Conservation (phyloP, 2,113 vertebrate genomes). For the Eira barbara region DNA sequence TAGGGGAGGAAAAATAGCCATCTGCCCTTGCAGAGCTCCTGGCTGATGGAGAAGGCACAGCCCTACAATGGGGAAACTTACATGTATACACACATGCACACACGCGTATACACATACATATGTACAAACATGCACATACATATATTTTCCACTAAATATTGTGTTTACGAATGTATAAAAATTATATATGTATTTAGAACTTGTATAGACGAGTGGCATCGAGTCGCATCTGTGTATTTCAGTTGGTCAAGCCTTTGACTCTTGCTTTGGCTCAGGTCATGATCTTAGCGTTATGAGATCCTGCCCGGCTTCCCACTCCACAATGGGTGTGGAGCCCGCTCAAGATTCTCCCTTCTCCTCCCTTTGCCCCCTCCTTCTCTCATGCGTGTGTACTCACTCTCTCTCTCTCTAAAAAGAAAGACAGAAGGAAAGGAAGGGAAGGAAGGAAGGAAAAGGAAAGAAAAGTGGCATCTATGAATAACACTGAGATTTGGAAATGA, state of each 20-base stretch:
- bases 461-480: not conserved
- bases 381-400: not conserved
- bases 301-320: not conserved
- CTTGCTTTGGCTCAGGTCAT: not conserved
- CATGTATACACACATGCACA: accelerated
- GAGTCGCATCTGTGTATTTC: not conserved
- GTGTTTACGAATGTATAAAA: not conserved
- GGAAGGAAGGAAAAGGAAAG: not conserved
- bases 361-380: not conserved
- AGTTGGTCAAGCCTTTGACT: not conserved
- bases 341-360: not conserved
- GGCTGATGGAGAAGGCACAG: not conserved
- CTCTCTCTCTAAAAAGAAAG: not conserved
- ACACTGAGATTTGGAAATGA: not conserved
- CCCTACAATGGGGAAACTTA: not conserved
- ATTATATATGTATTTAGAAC: not conserved
- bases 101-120: not conserved
- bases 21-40: not conserved
- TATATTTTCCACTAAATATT: not conserved
- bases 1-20: not conserved
- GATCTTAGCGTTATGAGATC: not conserved
- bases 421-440: not conserved
- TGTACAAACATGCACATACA: accelerated
- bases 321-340: not conserved
- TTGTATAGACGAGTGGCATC: not conserved